phyloP scores from a whole-genome alignment of 1,140 invertebrate genomes.

The Ceratoteleas bidentatus region DNA sequence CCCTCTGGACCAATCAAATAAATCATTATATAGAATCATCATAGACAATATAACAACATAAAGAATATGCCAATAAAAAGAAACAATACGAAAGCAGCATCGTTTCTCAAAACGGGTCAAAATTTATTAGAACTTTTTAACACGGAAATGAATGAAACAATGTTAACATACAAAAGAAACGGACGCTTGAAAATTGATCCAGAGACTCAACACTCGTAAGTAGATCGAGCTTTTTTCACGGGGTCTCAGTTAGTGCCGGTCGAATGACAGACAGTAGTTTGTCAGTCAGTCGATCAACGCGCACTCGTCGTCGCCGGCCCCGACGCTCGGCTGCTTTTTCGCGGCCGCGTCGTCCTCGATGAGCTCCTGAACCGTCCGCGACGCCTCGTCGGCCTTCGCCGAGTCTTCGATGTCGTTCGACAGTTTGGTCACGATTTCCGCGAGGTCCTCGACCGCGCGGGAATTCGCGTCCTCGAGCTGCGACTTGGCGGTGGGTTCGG shows the following conservation, averaged over 20 bases:
- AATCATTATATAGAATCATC: too few relatives aligned
- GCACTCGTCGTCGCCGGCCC: slow-evolving; percentile 39
- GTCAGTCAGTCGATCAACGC: slow-evolving; percentile 48
- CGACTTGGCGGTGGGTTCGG: slow-evolving; percentile 2
- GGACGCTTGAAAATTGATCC: too few relatives aligned
- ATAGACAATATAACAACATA: too few relatives aligned
- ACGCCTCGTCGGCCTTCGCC: slow-evolving; percentile 41
- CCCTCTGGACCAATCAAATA: too few relatives aligned
- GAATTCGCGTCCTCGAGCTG: slow-evolving; percentile 27
- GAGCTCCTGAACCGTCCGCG: slow-evolving; percentile 60
- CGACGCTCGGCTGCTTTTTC: slow-evolving; percentile 8
- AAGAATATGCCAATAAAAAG: too few relatives aligned
- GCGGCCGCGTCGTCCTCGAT: slow-evolving; percentile 46
- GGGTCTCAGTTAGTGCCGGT: slow-evolving; percentile 26
- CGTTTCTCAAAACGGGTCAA: too few relatives aligned
- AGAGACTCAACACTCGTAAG: too few relatives aligned
- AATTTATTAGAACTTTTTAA: too few relatives aligned
- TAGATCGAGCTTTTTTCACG: too few relatives aligned
- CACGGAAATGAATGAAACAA: too few relatives aligned
- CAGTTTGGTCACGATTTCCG: slow-evolving; percentile 67
- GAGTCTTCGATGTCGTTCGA: slow-evolving; percentile 56
- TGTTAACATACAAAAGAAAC: too few relatives aligned
- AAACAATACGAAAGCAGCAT: too few relatives aligned
- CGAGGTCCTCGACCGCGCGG: slow-evolving; percentile 63
- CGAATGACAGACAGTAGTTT: slow-evolving; percentile 40